Evolutionary conservation across 2,888 invertebrate species (phyloP), one percentile per base, ranked within the genome.

Genomic region (Drosophila colorata): DNA sequence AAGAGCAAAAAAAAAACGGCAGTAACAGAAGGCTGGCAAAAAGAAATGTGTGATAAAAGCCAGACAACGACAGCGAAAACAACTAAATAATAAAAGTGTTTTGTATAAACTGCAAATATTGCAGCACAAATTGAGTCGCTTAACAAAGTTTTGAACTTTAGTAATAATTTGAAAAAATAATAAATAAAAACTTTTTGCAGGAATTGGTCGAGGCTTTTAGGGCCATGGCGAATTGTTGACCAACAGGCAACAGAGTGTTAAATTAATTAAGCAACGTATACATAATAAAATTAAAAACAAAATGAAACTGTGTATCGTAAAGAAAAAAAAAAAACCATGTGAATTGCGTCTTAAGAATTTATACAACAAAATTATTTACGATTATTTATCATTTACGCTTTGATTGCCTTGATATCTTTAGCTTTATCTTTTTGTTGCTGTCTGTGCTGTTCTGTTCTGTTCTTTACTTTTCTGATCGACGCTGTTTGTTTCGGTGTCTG

Each of bases 371-470:
- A 65, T 81, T 73, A 87, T 81, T 68, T 82, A 67, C 69, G 85
- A 69, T 85, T 83, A 87, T 83, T 87, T 87, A 85, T 78, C 86
- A 75, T 85, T 87, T 71, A 84, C 85, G 85, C 74, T 64, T 74
- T 74, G 87, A 87, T 82, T 81, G 68, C 55, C 51, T 35, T 20
- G 55, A 78, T 82, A 84, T 61, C 40, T 41, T 28, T 25, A 2
- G 13, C 53, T 40, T 60, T 60, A 59, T 59, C 58, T 35, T 80
- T 77, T 46, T 47, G 25, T 63, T 44, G 41, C 33, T 23, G 16
- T 31, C n/a, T 56, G 6, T 56, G 28, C 18, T 23, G 33, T 31
- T 25, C 9, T 9, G 33, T 20, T 41, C 9, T 25, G 1, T 52
- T 44, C 49, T 20, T 25, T 33, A 14, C 64, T 84, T 16, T 14